phyloP scores from a whole-genome alignment of 2,888 invertebrate genomes.

The Cryptocephalus primarius region DNA sequence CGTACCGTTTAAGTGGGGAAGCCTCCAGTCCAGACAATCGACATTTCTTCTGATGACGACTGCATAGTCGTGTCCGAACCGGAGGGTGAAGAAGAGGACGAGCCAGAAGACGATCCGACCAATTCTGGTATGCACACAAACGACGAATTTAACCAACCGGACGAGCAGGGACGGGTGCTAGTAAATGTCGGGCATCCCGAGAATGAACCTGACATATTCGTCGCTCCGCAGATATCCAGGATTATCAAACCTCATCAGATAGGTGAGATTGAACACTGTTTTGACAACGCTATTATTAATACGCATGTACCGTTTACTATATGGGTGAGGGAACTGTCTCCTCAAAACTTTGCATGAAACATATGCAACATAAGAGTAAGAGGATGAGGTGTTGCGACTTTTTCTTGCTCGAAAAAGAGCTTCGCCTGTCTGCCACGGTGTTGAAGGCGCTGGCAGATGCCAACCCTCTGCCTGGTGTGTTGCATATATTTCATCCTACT shows the following conservation, averaged over 20 bases:
- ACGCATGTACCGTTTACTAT: no score
- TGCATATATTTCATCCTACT: no score
- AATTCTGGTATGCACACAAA: constrained; percentile 91
- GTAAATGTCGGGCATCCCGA: constrained; percentile 91
- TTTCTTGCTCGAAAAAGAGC: no score
- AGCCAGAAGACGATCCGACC: constrained; percentile 69
- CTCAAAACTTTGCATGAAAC: no score
- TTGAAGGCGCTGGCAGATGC: no score
- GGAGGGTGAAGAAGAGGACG: constrained; percentile 67
- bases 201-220: constrained; percentile 80
- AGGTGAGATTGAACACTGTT: constrained; percentile 18
- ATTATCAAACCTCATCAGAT: constrained; percentile 95
- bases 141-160: constrained; percentile 81
- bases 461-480: no score
- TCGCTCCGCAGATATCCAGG: constrained; percentile 83
- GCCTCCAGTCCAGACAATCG: constrained; percentile 60
- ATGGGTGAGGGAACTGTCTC: no score
- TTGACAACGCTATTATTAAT: no score
- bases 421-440: no score
- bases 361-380: no score
- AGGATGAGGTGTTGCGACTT: no score
- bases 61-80: constrained; percentile 81
- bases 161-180: constrained; percentile 82
- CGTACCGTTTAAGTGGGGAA: constrained; percentile 20
- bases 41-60: constrained; percentile 68